Evolutionary conservation across 2,113 vertebrate species (phyloP).

Genomic region (Otus sunia): DNA sequence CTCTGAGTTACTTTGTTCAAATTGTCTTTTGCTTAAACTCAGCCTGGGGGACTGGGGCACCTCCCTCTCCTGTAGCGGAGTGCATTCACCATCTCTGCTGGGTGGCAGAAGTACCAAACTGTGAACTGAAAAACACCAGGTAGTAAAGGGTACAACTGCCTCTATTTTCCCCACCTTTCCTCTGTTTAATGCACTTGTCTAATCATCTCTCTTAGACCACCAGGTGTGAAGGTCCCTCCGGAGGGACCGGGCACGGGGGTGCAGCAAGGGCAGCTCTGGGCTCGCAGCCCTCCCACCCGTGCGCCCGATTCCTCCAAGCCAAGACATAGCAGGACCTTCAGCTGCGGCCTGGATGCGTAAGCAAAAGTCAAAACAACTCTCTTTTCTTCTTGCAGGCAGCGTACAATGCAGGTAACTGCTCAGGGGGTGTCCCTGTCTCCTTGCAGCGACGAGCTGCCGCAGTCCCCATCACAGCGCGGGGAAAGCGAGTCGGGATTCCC

Average conservation of each 20-base stretch:
- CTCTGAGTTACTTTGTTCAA: background rate
- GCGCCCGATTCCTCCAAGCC: background rate
- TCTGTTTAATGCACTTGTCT: background rate
- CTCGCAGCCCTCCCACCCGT: background rate
- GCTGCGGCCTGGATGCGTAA: background rate
- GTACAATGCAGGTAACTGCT: background rate
- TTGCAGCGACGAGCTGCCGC: rapidly evolving
- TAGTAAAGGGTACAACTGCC: background rate
- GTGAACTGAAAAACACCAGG: background rate
- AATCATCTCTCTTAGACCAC: background rate
- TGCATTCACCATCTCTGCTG: rapidly evolving
- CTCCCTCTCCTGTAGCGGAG: background rate
- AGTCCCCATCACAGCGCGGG: background rate
- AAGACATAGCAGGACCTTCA: background rate
- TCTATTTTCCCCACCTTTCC: background rate
- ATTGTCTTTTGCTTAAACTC: background rate
- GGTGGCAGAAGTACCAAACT: background rate
- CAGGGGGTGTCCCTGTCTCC: background rate
- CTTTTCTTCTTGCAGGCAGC: background rate
- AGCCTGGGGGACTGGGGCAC: background rate
- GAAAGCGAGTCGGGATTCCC: rapidly evolving
- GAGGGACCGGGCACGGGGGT: rapidly evolving
- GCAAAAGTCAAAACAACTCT: background rate
- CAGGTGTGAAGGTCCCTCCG: background rate
- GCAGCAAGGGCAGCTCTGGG: background rate